These are phyloP conservation scores for Oscheius sp. DNA, from an alignment of 2,888 invertebrate species.

Conservation along the genomic window DNA sequence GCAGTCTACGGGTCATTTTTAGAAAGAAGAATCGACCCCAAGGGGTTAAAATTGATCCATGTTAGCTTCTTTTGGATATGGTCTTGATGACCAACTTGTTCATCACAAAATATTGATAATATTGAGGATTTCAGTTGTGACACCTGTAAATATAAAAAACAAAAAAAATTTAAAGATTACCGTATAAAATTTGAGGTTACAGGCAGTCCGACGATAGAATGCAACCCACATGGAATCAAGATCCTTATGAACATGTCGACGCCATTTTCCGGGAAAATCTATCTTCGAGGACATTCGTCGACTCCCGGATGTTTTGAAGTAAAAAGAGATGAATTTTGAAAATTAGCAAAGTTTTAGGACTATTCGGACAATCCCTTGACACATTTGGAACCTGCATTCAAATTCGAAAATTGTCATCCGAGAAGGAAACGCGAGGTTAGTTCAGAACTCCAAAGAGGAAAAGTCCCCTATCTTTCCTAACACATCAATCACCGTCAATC, in stretches of 20 bases:
- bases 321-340: neutral
- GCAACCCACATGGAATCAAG: conserved; percentile 26
- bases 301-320: conserved; percentile 20
- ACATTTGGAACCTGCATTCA: conserved; percentile 1
- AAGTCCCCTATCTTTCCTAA: no score
- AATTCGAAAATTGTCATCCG: conserved; percentile 29
- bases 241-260: conserved; percentile 22
- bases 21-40: no score
- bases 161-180: neutral
- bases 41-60: no score
- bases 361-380: neutral
- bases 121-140: no score
- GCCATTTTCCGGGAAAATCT: conserved; percentile 30
- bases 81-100: no score
- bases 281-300: conserved; percentile 23
- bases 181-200: neutral
- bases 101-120: no score
- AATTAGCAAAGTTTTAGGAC: conserved; percentile 12
- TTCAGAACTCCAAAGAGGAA: no score
- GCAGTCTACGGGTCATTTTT: no score
- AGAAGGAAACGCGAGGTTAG: conserved; percentile 36
- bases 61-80: no score
- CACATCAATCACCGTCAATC: no score
- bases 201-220: conserved; percentile 32
- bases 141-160: neutral